Evolutionary conservation across 2,113 vertebrate species (phyloP).

Genomic region (Gavialis gangeticus): DNA sequence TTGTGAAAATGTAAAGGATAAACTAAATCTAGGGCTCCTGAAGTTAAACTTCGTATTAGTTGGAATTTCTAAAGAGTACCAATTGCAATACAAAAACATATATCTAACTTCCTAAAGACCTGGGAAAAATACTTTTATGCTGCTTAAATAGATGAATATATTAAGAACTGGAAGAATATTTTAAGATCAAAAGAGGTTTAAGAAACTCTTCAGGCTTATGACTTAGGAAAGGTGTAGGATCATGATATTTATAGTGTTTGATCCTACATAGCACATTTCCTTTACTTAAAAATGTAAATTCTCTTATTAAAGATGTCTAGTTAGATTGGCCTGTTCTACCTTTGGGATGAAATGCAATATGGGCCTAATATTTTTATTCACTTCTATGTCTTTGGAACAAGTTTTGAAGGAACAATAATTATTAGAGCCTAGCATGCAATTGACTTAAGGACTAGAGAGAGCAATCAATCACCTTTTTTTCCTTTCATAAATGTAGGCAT

Average conservation of each 20-base stretch:
- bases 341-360: not conserved
- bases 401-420: not conserved
- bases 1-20: not conserved
- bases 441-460: not conserved
- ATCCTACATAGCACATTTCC: not conserved
- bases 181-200: not conserved
- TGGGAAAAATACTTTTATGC: not conserved
- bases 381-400: not conserved
- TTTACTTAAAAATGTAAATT: not conserved
- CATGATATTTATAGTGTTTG: not conserved
- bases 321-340: not conserved
- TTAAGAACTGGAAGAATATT: not conserved
- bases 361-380: not conserved
- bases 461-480: conserved; percentile 3
- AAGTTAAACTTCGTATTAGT: not conserved
- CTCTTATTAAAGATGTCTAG: too few relatives aligned
- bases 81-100: not conserved
- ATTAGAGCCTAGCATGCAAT: not conserved
- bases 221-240: not conserved
- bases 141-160: not conserved
- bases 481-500: not conserved
- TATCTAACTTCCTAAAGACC: not conserved
- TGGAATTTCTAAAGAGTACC: not conserved
- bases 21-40: not conserved
- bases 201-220: not conserved